Percentiles rank a stretch among this genome's conserved stretches.
These are phyloP conservation scores for Aphidius ervi DNA, from an alignment of 1,140 invertebrate species.

Conservation along the genomic window DNA sequence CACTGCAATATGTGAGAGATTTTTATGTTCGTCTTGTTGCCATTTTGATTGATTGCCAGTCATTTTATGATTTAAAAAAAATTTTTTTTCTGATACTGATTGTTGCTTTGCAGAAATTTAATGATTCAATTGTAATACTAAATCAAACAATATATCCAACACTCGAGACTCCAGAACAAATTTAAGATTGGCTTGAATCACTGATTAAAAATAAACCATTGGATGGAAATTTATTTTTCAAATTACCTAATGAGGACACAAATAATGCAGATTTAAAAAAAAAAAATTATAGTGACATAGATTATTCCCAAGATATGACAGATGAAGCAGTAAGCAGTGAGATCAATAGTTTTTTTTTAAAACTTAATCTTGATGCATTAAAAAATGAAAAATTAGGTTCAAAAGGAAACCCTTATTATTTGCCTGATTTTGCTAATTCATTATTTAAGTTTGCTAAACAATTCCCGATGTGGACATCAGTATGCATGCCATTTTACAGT, in stretches of 20 bases:
- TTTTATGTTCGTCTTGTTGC: constrained; percentile 14
- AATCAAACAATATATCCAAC: not conserved
- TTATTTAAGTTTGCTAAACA: not conserved
- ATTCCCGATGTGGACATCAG: not conserved
- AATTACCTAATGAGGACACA: not conserved
- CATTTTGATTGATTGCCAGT: constrained; percentile 10
- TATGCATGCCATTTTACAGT: not conserved
- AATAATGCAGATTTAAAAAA: no score
- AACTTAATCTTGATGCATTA: no score
- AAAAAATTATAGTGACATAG: no score
- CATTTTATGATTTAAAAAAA: constrained; percentile 13
- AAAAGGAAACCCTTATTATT: not conserved
- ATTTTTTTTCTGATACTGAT: constrained; percentile 14
- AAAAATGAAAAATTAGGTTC: not conserved
- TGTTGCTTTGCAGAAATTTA: constrained; percentile 9
- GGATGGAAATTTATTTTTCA: not conserved
- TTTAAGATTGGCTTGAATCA: not conserved
- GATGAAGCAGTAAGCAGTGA: no score
- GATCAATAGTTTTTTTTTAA: no score
- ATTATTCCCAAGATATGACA: no score
- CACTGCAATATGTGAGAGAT: constrained; percentile 2
- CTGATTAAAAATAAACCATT: not conserved
- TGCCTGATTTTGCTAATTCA: not conserved
- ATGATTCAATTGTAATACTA: not conserved
- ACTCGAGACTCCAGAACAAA: not conserved